A percentile compares a stretch with the other conserved stretches of the same genome.
phyloP scores from a whole-genome alignment of 2,888 invertebrate genomes.

The Chromoteleia sp. region DNA sequence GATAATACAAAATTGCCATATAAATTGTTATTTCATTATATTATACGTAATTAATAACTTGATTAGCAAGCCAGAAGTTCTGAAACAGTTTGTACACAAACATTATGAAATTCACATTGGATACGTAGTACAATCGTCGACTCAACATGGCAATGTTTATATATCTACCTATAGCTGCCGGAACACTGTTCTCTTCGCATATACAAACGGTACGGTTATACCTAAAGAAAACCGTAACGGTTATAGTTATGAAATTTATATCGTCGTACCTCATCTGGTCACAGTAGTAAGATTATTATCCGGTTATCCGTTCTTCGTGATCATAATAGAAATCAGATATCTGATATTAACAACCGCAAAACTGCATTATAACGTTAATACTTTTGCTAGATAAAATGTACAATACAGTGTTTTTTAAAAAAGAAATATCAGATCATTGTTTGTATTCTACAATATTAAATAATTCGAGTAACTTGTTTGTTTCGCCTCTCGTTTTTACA shows the following conservation, averaged over 20 bases:
- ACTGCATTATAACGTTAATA: constrained; percentile 11
- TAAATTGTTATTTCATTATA: no score
- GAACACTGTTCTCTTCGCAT: constrained; percentile 10
- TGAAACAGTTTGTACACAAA: constrained; percentile 34
- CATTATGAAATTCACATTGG: constrained; percentile 38
- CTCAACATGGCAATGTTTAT: constrained; percentile 36
- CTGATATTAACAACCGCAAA: constrained; percentile 19
- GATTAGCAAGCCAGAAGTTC: constrained; percentile 10
- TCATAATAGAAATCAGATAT: constrained; percentile 49
- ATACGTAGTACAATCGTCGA: constrained; percentile 31
- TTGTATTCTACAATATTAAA: not conserved
- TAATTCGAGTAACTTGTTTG: not conserved
- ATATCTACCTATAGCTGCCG: constrained; percentile 17
- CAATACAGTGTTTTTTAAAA: no score
- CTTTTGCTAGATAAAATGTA: not conserved
- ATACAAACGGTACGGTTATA: constrained; percentile 20
- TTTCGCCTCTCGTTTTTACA: not conserved
- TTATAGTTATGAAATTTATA: constrained; percentile 49
- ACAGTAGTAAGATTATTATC: constrained; percentile 42
- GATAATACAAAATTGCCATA: no score
- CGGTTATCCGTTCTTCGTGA: constrained; percentile 37
- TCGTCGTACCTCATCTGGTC: constrained; percentile 47
- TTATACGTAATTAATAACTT: constrained; percentile 21
- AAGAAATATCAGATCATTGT: not conserved
- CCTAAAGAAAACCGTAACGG: constrained; percentile 49